Evolutionary conservation across 2,797 vertebrate genomes (phyloP).

Genomic region (Knipowitschia caucasica): DNA sequence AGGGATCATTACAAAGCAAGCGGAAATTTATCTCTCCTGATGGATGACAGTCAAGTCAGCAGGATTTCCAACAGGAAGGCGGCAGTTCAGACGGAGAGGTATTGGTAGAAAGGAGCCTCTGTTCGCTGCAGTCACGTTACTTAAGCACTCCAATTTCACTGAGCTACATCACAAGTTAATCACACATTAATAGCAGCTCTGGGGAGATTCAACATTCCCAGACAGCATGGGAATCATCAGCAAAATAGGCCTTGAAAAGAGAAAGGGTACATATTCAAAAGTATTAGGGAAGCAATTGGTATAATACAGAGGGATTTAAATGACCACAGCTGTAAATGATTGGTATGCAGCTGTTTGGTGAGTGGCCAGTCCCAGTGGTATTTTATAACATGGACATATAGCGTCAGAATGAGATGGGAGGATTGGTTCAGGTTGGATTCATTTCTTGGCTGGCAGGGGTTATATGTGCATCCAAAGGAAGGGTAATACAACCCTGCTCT

Average conservation of each 20-base stretch:
- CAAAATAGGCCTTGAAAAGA: slow-evolving; percentile 48
- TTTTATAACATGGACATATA: slow-evolving; percentile 26
- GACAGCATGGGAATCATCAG: slow-evolving; percentile 49
- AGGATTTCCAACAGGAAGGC: slow-evolving; percentile 49
- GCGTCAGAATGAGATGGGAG: slow-evolving; percentile 21
- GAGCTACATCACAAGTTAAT: slow-evolving; percentile 65
- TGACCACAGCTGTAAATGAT: slow-evolving; percentile 33
- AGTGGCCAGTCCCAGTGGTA: slow-evolving; percentile 17
- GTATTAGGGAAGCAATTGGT: slow-evolving; percentile 14
- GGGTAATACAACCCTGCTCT: slow-evolving; percentile 13
- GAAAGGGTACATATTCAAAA: slow-evolving; percentile 16
- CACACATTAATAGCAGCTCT: slow-evolving; percentile 65
- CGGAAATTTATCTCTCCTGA: slow-evolving; percentile 53
- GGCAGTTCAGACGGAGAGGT: slow-evolving; percentile 32
- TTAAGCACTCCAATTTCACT: slow-evolving; percentile 61
- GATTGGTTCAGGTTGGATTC: slow-evolving; percentile 35
- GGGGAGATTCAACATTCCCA: slow-evolving; percentile 57
- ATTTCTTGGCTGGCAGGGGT: slow-evolving; percentile 34
- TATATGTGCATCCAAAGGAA: slow-evolving; percentile 30
- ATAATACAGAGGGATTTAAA: slow-evolving; percentile 24
- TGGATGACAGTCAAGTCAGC: slow-evolving; percentile 57
- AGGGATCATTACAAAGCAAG: slow-evolving; percentile 62
- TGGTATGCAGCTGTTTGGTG: slow-evolving; percentile 30
- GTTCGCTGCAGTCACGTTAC: slow-evolving; percentile 43
- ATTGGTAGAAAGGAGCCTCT: slow-evolving; percentile 29